Evolutionary conservation across 1,140 invertebrate genomes (phyloP).

Genomic region (Carcinoscorpius rotundicauda): DNA sequence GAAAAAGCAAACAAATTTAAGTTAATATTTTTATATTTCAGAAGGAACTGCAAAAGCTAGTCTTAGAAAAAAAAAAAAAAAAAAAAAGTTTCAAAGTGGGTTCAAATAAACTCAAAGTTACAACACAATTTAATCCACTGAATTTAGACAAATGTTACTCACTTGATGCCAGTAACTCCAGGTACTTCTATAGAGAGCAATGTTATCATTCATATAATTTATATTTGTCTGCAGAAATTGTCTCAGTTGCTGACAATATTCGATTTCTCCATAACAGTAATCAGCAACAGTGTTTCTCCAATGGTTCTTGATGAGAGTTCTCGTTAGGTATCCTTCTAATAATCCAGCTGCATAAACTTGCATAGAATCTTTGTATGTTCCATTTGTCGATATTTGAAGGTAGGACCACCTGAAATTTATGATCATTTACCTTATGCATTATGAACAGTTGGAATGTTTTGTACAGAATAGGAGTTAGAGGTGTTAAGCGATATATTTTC

Average conservation of each 20-base stretch:
- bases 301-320: slow-evolving; percentile 65
- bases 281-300: slow-evolving; percentile 59
- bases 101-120: no score
- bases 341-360: slow-evolving; percentile 82
- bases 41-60: no score
- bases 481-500: not conserved
- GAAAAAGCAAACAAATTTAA: no score
- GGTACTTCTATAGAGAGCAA: slow-evolving; percentile 33
- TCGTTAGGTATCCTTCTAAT: slow-evolving; percentile 68
- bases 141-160: slow-evolving; percentile 16
- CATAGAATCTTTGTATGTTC: slow-evolving; percentile 44
- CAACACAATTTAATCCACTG: no score
- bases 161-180: slow-evolving; percentile 74
- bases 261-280: slow-evolving; percentile 50
- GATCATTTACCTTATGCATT: no score
- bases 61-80: no score
- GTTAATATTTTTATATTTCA: no score
- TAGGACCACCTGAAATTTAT: slow-evolving; percentile 49
- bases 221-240: slow-evolving; percentile 50
- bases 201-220: slow-evolving; percentile 45
- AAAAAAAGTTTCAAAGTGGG: no score
- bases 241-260: slow-evolving; percentile 53
- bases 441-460: no score
- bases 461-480: no score
- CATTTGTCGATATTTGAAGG: slow-evolving; percentile 61